phyloP scores from a whole-genome alignment of 2,797 vertebrate genomes.

The Aphelocoma californica region DNA sequence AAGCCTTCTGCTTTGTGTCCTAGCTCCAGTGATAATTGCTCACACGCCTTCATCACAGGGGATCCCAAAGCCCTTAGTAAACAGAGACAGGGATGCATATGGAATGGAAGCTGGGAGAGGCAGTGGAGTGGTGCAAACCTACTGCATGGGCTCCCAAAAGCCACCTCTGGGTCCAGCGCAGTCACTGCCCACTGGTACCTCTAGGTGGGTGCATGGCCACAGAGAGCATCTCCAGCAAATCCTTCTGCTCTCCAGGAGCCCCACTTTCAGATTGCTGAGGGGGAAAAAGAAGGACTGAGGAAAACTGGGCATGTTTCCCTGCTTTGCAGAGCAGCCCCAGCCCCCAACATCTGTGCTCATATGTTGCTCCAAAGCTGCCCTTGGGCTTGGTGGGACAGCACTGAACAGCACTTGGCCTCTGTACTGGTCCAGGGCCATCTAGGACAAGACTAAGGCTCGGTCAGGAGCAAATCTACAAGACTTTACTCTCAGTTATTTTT shows the following conservation, averaged over 20 bases:
- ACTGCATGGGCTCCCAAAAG: neutral
- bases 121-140: neutral
- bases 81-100: neutral
- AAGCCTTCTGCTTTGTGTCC: slow-evolving; percentile 20
- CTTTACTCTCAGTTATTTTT: neutral
- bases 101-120: neutral
- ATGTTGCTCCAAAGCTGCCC: fast-evolving
- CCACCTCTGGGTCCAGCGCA: neutral
- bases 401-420: neutral
- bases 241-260: neutral
- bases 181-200: neutral
- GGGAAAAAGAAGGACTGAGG: neutral
- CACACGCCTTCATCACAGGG: neutral
- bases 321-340: neutral
- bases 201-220: fast-evolving
- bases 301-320: neutral
- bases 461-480: neutral
- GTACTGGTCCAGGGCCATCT: fast-evolving
- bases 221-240: neutral
- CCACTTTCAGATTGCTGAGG: neutral
- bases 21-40: slow-evolving; percentile 13
- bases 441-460: neutral
- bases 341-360: fast-evolving
- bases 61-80: neutral
- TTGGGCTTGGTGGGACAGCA: neutral